These are phyloP conservation scores for Latrodectus hesperus DNA, from an alignment of 2,888 invertebrate genomes.

Conservation along the genomic window DNA sequence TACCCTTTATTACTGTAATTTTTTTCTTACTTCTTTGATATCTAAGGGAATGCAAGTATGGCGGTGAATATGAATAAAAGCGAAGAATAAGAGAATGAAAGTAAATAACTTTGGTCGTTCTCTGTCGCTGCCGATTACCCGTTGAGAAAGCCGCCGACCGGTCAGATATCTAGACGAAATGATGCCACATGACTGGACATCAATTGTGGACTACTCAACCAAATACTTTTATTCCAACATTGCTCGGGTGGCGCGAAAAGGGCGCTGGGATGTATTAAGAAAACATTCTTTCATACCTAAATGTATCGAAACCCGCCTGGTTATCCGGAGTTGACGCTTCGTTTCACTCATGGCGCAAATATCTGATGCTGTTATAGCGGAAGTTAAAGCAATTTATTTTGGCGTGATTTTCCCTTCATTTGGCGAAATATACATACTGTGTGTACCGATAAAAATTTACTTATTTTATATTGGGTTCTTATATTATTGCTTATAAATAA, in stretches of 20 bases:
- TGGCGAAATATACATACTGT: no score
- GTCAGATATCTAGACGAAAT: conserved; percentile 25
- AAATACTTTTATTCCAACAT: conserved; percentile 43
- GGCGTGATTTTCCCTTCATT: conserved; percentile 18
- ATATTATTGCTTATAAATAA: no score
- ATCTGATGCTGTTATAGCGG: conserved; percentile 6
- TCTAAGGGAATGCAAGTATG: no score
- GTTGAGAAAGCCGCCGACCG: conserved; percentile 42
- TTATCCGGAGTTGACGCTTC: conserved; percentile 36
- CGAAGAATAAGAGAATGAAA: conserved; percentile 14
- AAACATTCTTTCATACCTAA: conserved; percentile 59
- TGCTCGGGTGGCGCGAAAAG: conserved; percentile 21
- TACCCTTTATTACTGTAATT: no score
- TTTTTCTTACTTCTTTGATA: no score
- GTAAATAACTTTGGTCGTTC: conserved; percentile 41
- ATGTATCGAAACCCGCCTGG: conserved; percentile 27
- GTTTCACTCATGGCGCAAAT: conserved; percentile 37
- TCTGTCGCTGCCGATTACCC: conserved; percentile 53
- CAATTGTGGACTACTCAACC: conserved; percentile 55
- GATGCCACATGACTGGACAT: conserved; percentile 52
- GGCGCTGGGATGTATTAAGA: conserved; percentile 11
- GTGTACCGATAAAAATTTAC: no score
- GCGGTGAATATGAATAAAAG: neutral
- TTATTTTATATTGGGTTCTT: no score
- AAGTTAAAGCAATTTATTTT: neutral